Evolutionary conservation across 2,888 invertebrate genomes (phyloP).

Genomic region (Eupithecia subfuscata): DNA sequence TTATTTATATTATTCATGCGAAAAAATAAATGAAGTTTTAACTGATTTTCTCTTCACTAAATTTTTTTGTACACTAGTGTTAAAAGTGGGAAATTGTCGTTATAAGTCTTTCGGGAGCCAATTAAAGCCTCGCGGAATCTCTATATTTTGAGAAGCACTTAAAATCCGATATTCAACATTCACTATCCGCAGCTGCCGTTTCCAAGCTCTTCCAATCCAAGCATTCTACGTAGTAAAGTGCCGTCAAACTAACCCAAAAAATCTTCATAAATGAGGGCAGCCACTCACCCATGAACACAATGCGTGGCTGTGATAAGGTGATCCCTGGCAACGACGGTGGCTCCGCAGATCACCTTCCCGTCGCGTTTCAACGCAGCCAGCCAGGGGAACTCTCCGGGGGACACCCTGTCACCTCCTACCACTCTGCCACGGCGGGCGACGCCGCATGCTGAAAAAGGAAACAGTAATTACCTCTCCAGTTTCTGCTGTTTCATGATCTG

Average conservation of each 20-base stretch:
- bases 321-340: conserved; percentile 87
- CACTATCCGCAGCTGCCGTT: background rate
- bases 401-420: conserved; percentile 87
- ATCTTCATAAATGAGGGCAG: background rate
- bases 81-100: too few relatives aligned
- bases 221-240: background rate
- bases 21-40: too few relatives aligned
- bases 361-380: conserved; percentile 87
- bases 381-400: conserved; percentile 90
- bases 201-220: background rate
- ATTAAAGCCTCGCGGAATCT: background rate
- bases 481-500: background rate
- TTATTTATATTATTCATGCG: too few relatives aligned
- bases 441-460: conserved; percentile 77
- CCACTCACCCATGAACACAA: conserved; percentile 88
- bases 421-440: conserved; percentile 84
- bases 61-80: too few relatives aligned
- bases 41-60: too few relatives aligned
- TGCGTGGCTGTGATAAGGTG: conserved; percentile 91
- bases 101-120: too few relatives aligned
- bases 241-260: background rate
- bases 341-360: conserved; percentile 89
- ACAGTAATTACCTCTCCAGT: background rate
- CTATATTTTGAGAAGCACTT: background rate
- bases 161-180: too few relatives aligned